Evolutionary conservation across 2,113 vertebrate genomes (phyloP), one percentile per base, ranked within the genome.

Genomic region (Gasterosteus nipponicus): DNA sequence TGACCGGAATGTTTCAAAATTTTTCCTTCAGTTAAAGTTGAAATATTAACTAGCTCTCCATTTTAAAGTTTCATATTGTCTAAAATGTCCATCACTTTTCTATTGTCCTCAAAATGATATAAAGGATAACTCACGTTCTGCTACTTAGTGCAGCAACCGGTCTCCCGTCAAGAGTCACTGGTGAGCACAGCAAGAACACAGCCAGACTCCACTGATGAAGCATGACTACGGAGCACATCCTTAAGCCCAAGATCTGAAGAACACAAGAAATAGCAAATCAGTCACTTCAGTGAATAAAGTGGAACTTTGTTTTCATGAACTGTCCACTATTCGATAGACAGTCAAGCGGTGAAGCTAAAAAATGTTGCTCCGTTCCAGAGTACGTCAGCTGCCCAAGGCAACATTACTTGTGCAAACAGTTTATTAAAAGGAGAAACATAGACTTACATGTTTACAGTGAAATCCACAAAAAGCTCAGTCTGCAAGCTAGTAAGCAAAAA

Each of bases 201-300:
- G 95, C 95, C 83, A 97, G 94, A 89, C 95, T 96, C 96, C 96
- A 97, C 83, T 94, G 96, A 89, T 94, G 95, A 82, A 96, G 93
- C 85, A 96, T 78, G 47, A 89, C 89, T 87, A 87, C 93, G 84
- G 93, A 95, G 93, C 95, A 96, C 95, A 89, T 92, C 87, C 86
- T 90, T 77, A 64, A 84, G 70, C 82, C 77, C 58, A 75, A 87
- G 1, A 80, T 84, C 91, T 91, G 78, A 59, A 88, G 71, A 84
- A 83, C 39, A 89, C 67, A 90, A 73, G 58, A 49, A 44, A 73
- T 49, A 60, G 31, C 14, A 41, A 4, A 73, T 77, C 51, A 78
- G 59, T 79, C 22, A 82, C 63, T 74, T 49, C 5, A 35, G 29
- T n/a, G 0, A 44, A 57, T 22, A 10, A 54, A 33, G 41, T n/a